Base-by-base conservation (phyloP, 2,113 vertebrate genomes). In the Pseudois nayaur region DNA sequence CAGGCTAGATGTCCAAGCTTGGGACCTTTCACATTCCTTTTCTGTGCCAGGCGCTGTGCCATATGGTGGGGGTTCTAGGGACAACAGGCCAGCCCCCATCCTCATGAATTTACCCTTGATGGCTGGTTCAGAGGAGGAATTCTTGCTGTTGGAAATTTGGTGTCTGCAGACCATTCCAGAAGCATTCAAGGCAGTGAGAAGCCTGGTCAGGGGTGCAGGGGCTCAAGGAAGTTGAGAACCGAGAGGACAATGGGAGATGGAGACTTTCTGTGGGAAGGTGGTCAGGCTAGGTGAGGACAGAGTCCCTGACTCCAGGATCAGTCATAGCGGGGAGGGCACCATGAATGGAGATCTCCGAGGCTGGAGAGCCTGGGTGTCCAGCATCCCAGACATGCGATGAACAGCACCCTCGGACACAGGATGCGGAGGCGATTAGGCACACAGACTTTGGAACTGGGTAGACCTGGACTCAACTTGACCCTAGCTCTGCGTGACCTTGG, bases 301-400 rank as follows among this genome's bases (percentile, higher is more conserved):
- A 27, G 40, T 25, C 78, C 40, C 48, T 57, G 82, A 12, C 14
- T 86, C 54, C 15, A 82, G 86, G 71, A 19, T 60, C 16, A 15
- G 31, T 36, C 13, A 1, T 21, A 6, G 50, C 45, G 0, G 43
- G 43, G 36, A 36, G 33, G 21, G 40, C 50, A 9, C 50, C 3
- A 1, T 13, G 54, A 23, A n/a, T 13, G 2, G 55, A 57, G 79
- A 5, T 23, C 13, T 62, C 60, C 0, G 2, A 1, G 36, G 45
- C 57, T 6, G 16, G 45, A 33, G 17, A 19, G 0, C 14, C 55
- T 3, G 40, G 7, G 15, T 43, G 36, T 31, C 60, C 7, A 3
- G 48, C 25, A 0, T 43, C 29, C 43, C 50, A 14, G 50, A 3
- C 57, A 40, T 6, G 3, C 1, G 9, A 8, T 1, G 21, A 48